These are phyloP conservation scores for Atethmia centrago DNA, from an alignment of 2,888 invertebrate species.

Conservation along the genomic window DNA sequence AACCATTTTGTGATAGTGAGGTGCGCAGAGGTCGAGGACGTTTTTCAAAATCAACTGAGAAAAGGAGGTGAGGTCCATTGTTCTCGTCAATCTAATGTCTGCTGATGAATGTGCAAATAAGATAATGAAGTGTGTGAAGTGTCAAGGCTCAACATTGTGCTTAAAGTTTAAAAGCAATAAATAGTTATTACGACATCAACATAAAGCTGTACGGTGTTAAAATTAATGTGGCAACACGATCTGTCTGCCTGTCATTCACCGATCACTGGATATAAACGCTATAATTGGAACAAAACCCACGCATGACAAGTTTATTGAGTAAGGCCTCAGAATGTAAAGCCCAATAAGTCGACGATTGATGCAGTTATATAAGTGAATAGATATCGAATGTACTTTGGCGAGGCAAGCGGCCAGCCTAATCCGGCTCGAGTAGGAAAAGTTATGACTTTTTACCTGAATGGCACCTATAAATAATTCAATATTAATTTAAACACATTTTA, in stretches of 20 bases:
- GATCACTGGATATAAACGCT: constrained; percentile 2
- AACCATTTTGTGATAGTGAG: background rate
- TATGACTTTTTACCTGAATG: background rate
- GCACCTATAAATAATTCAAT: background rate
- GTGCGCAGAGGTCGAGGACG: background rate
- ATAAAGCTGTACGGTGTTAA: constrained; percentile 9
- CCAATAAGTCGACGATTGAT: background rate
- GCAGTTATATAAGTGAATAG: constrained; percentile 9
- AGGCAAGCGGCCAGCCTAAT: background rate
- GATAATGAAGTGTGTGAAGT: constrained; percentile 41
- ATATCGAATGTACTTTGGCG: background rate
- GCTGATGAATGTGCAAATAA: constrained; percentile 49
- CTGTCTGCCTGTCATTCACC: background rate
- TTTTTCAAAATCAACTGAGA: background rate
- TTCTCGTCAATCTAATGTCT: constrained; percentile 5
- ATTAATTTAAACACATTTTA: background rate
- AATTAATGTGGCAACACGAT: constrained; percentile 32
- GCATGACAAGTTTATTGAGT: constrained; percentile 8
- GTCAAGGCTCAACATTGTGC: constrained; percentile 40
- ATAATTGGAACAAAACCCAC: constrained; percentile 7
- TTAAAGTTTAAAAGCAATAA: constrained; percentile 36
- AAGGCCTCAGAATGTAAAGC: background rate
- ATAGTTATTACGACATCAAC: constrained; percentile 30
- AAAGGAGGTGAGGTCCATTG: background rate
- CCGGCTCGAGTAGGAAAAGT: background rate